These are phyloP conservation scores for Drosophila sp. DNA, from an alignment of 1,140 invertebrate genomes.

Conservation along the genomic window DNA sequence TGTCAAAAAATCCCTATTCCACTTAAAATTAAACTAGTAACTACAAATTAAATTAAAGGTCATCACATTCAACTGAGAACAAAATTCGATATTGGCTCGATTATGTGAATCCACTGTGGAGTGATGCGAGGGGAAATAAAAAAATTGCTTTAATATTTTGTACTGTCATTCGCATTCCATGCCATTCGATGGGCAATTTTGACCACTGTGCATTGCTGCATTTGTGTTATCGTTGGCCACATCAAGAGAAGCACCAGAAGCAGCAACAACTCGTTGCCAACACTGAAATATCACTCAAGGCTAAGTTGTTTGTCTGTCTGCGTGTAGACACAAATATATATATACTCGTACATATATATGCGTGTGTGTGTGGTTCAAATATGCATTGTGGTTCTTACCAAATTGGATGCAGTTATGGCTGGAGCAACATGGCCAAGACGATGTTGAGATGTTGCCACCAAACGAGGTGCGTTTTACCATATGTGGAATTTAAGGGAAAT, in stretches of 20 bases:
- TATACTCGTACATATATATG: too few species aligned
- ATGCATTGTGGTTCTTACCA: slow-evolving; percentile 76
- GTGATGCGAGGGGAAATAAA: too few species aligned
- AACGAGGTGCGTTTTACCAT: slow-evolving; percentile 57
- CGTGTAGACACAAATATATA: too few species aligned
- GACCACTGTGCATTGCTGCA: slow-evolving; percentile 1
- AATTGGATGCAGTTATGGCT: slow-evolving; percentile 70
- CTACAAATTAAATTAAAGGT: too few species aligned
- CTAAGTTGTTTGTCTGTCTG: slow-evolving; percentile 29
- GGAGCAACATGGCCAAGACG: slow-evolving; percentile 58
- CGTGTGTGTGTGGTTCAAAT: slow-evolving; percentile 51
- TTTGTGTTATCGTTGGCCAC: slow-evolving; percentile 49
- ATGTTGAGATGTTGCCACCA: slow-evolving; percentile 46
- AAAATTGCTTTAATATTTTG: too few species aligned
- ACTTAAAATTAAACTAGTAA: too few species aligned
- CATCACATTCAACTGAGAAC: too few species aligned
- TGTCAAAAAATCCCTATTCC: too few species aligned
- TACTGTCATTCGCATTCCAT: too few species aligned
- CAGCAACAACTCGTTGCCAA: slow-evolving; percentile 51
- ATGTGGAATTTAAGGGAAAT: slow-evolving; percentile 22
- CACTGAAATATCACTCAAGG: slow-evolving; percentile 80
- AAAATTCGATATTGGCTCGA: too few species aligned
- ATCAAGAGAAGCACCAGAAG: slow-evolving; percentile 18
- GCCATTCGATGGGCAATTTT: neutral
- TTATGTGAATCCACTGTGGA: too few species aligned